Evolutionary conservation across 1,140 invertebrate species (phyloP), one percentile per base, ranked within the genome.

Genomic region (Bombus polaris): DNA sequence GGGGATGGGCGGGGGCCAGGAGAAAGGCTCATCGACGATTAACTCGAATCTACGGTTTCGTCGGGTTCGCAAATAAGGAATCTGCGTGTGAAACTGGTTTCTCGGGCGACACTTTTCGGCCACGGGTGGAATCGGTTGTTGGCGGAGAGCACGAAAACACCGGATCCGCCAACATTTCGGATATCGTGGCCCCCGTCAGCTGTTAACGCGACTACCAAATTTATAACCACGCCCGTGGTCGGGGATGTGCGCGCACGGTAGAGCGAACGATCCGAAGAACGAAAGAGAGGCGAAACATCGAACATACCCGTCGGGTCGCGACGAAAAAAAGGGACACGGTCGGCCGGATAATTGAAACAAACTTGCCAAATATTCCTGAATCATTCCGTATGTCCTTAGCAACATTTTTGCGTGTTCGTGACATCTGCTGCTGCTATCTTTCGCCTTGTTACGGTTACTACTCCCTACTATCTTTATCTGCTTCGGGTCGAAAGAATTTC

Each of bases 41-140:
- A 94, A 94, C 93, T 92, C 92, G 94, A 92, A 94, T 93, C 93
- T 93, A 93, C 92, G 90, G 93, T 92, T 93, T 93, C 92, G 90
- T 91, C 89, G 90, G 91, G 91, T 90, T 90, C 89, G 92, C 91
- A 92, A 93, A 94, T 92, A 92, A 93, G 93, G 92, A 92, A 91
- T 93, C 91, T 81, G 89, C 82, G 84, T 87, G 82, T 59, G 91
- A 92, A 94, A 94, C 93, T 93, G 93, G 94, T 94, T 93, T 89
- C 91, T 86, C 89, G 47, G 70, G 62, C 89, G 89, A 90, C 88
- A 88, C 86, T 87, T 57, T 68, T 32, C 57, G 71, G 79, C 42
- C 73, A 76, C 88, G 65, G 74, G 44, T 72, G 85, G 85, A 90
- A 82, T 77, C 85, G 88, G 37, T 76, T 62, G 79, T 83, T 62